These are phyloP conservation scores for Emydura subglobosa DNA, from an alignment of 2,113 vertebrate species.

Conservation along the genomic window DNA sequence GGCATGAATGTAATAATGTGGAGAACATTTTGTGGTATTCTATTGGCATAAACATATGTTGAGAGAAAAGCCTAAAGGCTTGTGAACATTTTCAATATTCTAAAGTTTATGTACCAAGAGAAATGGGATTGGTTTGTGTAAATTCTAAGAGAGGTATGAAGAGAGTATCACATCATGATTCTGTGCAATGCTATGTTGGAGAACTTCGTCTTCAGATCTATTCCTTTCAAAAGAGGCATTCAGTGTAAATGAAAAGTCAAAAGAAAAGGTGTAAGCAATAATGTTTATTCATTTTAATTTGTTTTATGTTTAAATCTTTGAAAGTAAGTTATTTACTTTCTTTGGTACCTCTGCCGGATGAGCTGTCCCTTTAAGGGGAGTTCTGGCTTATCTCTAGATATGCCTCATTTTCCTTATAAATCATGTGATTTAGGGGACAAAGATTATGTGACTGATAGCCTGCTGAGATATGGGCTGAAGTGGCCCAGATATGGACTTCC, in stretches of 20 bases:
- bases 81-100: background rate
- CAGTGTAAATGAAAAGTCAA: background rate
- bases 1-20: slow-evolving; percentile 19
- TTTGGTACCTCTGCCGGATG: background rate
- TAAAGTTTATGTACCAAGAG: background rate
- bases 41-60: slow-evolving; percentile 34
- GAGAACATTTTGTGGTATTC: slow-evolving; percentile 5
- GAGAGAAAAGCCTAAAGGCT: slow-evolving; percentile 42
- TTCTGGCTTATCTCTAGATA: background rate
- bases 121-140: slow-evolving; percentile 7
- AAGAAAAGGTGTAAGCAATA: background rate
- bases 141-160: background rate
- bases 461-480: background rate
- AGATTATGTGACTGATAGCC: background rate
- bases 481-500: background rate
- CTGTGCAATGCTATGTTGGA: background rate
- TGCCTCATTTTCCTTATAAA: background rate
- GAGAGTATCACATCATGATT: background rate
- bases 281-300: background rate
- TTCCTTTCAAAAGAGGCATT: background rate
- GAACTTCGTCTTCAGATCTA: background rate
- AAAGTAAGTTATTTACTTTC: background rate
- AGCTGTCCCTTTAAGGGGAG: background rate
- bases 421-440: background rate
- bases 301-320: background rate